These are phyloP conservation scores for Vesta saturnalis DNA, from an alignment of 2,888 invertebrate genomes.

Conservation along the genomic window DNA sequence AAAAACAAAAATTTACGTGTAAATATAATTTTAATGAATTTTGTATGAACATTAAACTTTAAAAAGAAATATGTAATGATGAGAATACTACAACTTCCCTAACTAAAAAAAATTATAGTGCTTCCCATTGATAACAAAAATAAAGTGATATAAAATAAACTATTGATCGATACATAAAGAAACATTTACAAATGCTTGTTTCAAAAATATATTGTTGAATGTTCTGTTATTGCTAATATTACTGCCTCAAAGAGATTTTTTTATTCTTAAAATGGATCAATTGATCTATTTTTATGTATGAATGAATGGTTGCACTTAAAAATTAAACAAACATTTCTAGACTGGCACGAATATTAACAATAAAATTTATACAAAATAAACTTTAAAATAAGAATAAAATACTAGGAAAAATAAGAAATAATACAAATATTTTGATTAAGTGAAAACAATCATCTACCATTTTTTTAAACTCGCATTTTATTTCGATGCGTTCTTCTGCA, in stretches of 20 bases:
- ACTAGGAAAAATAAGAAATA: conserved; percentile 38
- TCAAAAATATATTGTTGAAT: conserved; percentile 24
- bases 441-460: conserved; percentile 35
- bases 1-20: neutral
- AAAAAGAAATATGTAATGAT: neutral
- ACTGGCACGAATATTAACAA: conserved; percentile 38
- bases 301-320: neutral
- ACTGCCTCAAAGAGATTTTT: conserved; percentile 16
- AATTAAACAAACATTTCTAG: conserved; percentile 9
- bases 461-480: conserved; percentile 21
- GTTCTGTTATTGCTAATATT: conserved; percentile 34
- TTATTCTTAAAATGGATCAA: neutral
- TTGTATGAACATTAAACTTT: neutral
- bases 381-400: conserved; percentile 32
- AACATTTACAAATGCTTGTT: conserved; percentile 24
- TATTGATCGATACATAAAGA: conserved; percentile 29
- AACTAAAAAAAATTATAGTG: conserved; percentile 8
- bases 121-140: conserved; percentile 33
- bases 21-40: conserved; percentile 4
- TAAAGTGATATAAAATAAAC: conserved; percentile 36
- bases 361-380: conserved; percentile 31
- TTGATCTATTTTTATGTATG: neutral
- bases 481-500: conserved; percentile 25
- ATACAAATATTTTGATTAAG: conserved; percentile 35
- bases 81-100: conserved; percentile 4